Evolutionary conservation across 2,797 vertebrate genomes (phyloP).

Genomic region (Gephyroberyx darwinii): DNA sequence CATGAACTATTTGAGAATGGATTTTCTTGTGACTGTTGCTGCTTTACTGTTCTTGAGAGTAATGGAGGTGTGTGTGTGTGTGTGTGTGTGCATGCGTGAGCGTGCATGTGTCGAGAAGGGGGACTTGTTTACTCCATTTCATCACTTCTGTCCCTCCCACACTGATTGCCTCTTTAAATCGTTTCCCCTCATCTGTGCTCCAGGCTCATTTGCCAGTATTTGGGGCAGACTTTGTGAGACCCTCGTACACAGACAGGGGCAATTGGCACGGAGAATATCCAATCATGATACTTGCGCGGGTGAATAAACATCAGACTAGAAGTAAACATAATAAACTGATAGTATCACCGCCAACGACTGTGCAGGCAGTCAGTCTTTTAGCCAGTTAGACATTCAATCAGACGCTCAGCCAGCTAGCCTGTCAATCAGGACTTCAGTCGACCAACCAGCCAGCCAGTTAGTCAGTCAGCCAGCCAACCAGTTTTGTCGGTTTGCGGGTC

Average conservation of each 20-base stretch:
- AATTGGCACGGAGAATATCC: slow-evolving; percentile 31
- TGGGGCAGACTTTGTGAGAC: slow-evolving; percentile 39
- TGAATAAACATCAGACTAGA: slow-evolving; percentile 32
- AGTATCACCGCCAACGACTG: background rate
- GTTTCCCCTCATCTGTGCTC: slow-evolving; percentile 43
- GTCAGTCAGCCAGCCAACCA: too few relatives aligned
- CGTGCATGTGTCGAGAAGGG: slow-evolving; percentile 25
- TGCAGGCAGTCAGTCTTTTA: background rate
- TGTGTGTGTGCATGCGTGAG: slow-evolving; percentile 5
- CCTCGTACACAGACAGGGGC: slow-evolving; percentile 27
- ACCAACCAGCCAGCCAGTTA: slow-evolving; percentile 1
- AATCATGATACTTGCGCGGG: slow-evolving; percentile 31
- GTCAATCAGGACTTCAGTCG: slow-evolving; percentile 35
- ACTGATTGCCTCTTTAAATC: slow-evolving; percentile 52
- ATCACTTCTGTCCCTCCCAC: slow-evolving; percentile 50
- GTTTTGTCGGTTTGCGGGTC: too few relatives aligned
- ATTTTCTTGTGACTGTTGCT: slow-evolving; percentile 45
- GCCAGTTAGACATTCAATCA: slow-evolving; percentile 2
- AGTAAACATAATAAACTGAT: slow-evolving; percentile 38
- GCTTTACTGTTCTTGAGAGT: slow-evolving; percentile 40
- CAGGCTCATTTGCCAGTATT: slow-evolving; percentile 36
- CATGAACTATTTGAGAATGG: slow-evolving; percentile 44
- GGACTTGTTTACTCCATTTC: slow-evolving; percentile 56
- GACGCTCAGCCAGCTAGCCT: slow-evolving; percentile 6
- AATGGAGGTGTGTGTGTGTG: background rate